These are phyloP conservation scores for Lasioglossum zephyrum DNA, from an alignment of 2,888 invertebrate species.

Conservation along the genomic window DNA sequence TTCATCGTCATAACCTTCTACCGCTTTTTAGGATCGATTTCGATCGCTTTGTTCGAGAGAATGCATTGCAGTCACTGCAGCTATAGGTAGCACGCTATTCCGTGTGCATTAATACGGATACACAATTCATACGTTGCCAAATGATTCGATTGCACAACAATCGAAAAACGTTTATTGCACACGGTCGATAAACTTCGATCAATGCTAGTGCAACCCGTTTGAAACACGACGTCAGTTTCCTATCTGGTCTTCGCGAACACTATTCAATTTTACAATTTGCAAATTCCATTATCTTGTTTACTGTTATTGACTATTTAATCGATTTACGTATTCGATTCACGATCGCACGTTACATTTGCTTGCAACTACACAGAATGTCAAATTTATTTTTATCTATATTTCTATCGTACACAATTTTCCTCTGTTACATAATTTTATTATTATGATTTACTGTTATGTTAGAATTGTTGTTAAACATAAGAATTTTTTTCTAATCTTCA, in stretches of 20 bases:
- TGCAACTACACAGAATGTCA: not conserved
- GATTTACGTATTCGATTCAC: not conserved
- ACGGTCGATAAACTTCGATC: not conserved
- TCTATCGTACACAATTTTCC: not conserved
- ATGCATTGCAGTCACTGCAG: not conserved
- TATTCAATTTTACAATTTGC: not conserved
- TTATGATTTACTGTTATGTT: not conserved
- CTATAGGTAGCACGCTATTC: not conserved
- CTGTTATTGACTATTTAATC: not conserved
- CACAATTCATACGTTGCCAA: conserved; percentile 17
- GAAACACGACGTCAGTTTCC: not conserved
- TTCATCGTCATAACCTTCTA: conserved; percentile 9
- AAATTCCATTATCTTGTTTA: not conserved
- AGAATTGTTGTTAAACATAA: not conserved
- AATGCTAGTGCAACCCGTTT: not conserved
- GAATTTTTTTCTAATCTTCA: not conserved
- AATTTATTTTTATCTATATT: not conserved
- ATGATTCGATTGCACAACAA: not conserved
- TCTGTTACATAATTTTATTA: not conserved
- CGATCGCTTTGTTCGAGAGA: conserved; percentile 44
- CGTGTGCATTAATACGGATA: conserved; percentile 3
- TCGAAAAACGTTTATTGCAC: not conserved
- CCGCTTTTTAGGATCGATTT: conserved; percentile 30
- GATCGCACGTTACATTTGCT: not conserved
- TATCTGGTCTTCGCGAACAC: not conserved